Evolutionary conservation across 2,888 invertebrate genomes (phyloP), one percentile per base, ranked within the genome.

Genomic region (Therioaphis trifolii): DNA sequence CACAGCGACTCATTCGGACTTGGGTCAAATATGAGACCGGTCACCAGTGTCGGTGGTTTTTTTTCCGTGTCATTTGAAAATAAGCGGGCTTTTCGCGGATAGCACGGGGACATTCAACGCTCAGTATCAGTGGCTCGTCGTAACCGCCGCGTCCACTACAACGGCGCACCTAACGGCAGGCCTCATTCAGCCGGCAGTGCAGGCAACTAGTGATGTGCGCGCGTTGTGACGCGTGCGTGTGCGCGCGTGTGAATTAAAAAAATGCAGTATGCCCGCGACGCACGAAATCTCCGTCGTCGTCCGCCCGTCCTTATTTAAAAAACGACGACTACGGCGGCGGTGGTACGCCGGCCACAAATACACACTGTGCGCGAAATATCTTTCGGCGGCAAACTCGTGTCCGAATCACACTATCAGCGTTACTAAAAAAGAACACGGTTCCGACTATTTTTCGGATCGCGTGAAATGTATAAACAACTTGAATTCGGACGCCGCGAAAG

Each of bases 131-230:
- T 35, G 3, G 35, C 35, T 46, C 71, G 71, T 24, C 9, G 35
- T 35, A 5, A 35, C 35, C 35, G 7, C 35, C n/a, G 40, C 58
- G 29, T n/a, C 15, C 21, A 40, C 68, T 40, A 78, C 78, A 14
- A 69, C 43, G 78, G 78, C 78, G 78, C 78, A 79, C 78, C 78
- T 79, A 79, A 79, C 78, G 78, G 78, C 49, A 79, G 78, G 78
- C 78, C 78, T 69, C 78, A 79, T 69, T 69, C 40, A 9, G 35
- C 35, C 35, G 7, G 52, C 78, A 68, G 78, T 79, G 78, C 24
- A 69, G 68, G 55, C 78, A 79, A 79, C 78, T 78, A 69, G 52
- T 52, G 55, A 24, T 4, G 14, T 7, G 35, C 14, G 7, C 9
- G 21, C 15, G 52, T 24, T 63, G 18, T 63, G 63, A n/a, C 21